These are phyloP conservation scores for Umimayanthus kanabou DNA, from an alignment of 92 coral and sea anemone species.

Conservation along the genomic window DNA sequence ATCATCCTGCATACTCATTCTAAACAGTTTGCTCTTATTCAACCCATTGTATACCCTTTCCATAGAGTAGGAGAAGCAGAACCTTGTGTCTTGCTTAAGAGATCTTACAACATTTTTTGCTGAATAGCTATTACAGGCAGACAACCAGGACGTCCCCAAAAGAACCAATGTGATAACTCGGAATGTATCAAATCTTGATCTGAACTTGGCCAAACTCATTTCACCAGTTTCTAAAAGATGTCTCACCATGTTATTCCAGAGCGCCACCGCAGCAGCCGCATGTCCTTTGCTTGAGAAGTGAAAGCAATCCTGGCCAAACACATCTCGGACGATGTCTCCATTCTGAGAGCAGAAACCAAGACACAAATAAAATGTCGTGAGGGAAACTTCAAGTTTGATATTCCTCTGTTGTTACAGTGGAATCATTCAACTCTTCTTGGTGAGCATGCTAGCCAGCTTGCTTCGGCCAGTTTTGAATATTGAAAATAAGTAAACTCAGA, in stretches of 20 bases:
- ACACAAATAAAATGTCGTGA: neutral
- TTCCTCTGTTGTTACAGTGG: neutral
- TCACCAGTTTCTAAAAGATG: neutral
- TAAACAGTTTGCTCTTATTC: too few relatives aligned
- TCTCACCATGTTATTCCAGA: constrained; percentile 95
- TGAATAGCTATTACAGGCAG: too few relatives aligned
- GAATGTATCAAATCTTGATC: too few relatives aligned
- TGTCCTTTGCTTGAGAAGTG: constrained; percentile 89
- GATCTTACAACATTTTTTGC: too few relatives aligned
- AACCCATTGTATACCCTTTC: too few relatives aligned
- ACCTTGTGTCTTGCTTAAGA: too few relatives aligned
- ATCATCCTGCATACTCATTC: too few relatives aligned
- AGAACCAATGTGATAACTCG: too few relatives aligned
- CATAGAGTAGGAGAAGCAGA: too few relatives aligned
- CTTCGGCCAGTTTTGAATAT: too few relatives aligned
- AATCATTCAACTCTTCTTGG: neutral
- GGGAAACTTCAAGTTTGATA: neutral
- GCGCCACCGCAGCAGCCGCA: constrained; percentile 82
- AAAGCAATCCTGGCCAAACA: constrained; percentile 86
- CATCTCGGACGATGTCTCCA: constrained; percentile 62
- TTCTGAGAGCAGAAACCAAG: constrained; percentile 41
- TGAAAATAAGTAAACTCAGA: too few relatives aligned
- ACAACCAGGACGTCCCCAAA: too few relatives aligned
- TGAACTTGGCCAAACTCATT: neutral
- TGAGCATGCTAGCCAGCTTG: neutral